A percentile compares a stretch with the other conserved stretches of the same genome.
phyloP scores from a whole-genome alignment of 2,113 vertebrate genomes.

The Gallinago media region DNA sequence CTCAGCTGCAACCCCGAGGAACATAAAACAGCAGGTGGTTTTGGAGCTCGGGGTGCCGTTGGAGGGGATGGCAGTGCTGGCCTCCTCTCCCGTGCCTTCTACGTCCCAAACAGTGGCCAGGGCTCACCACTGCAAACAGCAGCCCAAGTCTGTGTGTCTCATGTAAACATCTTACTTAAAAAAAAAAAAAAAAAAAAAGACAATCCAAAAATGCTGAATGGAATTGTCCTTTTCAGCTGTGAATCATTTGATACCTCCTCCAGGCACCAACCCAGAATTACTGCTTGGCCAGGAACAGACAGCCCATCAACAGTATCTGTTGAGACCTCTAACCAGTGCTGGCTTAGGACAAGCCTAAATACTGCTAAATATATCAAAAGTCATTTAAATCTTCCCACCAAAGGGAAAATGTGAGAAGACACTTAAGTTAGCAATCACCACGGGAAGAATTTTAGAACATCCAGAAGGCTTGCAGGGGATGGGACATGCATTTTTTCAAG shows the following conservation, averaged over 20 bases:
- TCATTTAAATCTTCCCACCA: not conserved
- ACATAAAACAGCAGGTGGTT: not conserved
- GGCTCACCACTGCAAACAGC: not conserved
- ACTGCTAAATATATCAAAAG: not conserved
- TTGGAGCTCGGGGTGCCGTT: not conserved
- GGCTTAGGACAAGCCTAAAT: not conserved
- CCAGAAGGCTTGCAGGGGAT: not conserved
- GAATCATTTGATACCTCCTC: not conserved
- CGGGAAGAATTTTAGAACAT: not conserved
- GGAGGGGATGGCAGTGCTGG: not conserved
- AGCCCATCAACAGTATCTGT: rapidly evolving
- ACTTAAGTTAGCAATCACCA: not conserved
- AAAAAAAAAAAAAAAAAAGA: too few relatives aligned
- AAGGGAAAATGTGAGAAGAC: not conserved
- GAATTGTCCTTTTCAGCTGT: not conserved
- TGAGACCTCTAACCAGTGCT: not conserved
- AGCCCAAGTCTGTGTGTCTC: not conserved
- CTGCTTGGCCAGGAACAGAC: not conserved
- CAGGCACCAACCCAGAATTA: not conserved
- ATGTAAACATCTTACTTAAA: not conserved
- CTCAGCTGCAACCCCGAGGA: not conserved
- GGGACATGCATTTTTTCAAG: not conserved
- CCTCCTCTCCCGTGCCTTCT: not conserved
- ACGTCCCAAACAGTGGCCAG: rapidly evolving
- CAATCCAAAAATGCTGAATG: not conserved